Evolutionary conservation across 1,140 invertebrate species (phyloP).

Genomic region (Melanaphis sacchari): DNA sequence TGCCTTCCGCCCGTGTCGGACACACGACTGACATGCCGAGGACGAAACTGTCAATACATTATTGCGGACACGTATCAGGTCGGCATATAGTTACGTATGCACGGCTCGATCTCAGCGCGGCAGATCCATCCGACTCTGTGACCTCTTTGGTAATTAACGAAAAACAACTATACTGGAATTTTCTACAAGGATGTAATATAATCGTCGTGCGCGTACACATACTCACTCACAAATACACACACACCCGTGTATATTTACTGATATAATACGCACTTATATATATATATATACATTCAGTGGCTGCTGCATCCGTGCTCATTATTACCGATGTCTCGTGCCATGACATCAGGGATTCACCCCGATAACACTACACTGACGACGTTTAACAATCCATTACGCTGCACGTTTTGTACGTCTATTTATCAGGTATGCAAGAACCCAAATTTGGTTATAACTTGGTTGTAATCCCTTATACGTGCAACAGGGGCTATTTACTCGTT

Average conservation of each 20-base stretch:
- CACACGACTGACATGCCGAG: conserved; percentile 50
- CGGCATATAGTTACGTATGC: conserved; percentile 39
- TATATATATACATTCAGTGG: background rate
- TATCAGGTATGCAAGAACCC: background rate
- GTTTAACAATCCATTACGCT: background rate
- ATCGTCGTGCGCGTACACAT: background rate
- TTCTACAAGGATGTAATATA: background rate
- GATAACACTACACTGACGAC: background rate
- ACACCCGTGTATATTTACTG: background rate
- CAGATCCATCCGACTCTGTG: conserved; percentile 17
- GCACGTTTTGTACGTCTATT: background rate
- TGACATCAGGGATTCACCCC: background rate
- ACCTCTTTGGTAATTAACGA: conserved; percentile 56
- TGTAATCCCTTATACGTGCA: background rate
- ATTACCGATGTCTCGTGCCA: conserved; percentile 39
- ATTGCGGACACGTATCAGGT: conserved; percentile 44
- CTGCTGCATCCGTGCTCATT: background rate
- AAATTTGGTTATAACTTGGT: background rate
- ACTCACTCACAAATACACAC: background rate
- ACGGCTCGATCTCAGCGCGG: conserved; percentile 30
- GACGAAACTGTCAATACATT: conserved; percentile 40
- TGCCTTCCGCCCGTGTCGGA: conserved; percentile 37
- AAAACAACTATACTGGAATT: conserved; percentile 53
- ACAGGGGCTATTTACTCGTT: background rate
- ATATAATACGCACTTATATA: background rate